Evolutionary conservation across 2,888 invertebrate species (phyloP), one percentile per base, ranked within the genome.

Genomic region (Dasypolia templi): DNA sequence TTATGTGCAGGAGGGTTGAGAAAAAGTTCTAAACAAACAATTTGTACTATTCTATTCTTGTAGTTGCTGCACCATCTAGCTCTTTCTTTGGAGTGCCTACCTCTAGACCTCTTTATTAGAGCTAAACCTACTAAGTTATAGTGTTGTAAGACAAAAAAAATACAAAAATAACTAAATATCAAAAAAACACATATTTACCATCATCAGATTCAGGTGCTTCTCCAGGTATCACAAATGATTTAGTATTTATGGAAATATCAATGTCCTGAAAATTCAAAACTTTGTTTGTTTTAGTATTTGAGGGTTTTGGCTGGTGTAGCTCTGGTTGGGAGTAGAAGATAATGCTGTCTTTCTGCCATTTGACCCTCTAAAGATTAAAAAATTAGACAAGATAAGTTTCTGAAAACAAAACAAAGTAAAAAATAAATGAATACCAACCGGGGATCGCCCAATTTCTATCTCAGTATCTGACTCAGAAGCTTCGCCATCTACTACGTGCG

Each of bases 391-490:
- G 12, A 0, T 70, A 19, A 74, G n/a, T 56, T 75, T 9, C 3
- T 29, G 7, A n/a, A n/a, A 29, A 9, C 29, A 51, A 42, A 51
- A 42, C 14, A 44, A 46, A 39, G 1, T 9, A 39, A 17, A 56
- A 29, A 29, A 0, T 6, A 19, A 22, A 19, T 17, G 1, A n/a
- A 26, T 70, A 89, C 92, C 89, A 87, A 95, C 95, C 9, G 93
- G 92, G 26, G 94, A 92, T 91, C 84, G 91, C 0, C 93, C 95
- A 61, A 95, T 77, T 93, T 96, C 95, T 69, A 95, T 87, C 68
- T 96, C 95, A 0, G 95, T 92, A 89, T 96, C 95, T 0, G 95
- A 95, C 84, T 96, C 95, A 0, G 95, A 95, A 1, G 95, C 95
- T 83, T 96, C 95, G 0, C 95, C 95, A 2, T 95, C 95, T 0